phyloP scores from a whole-genome alignment of 2,888 invertebrate species.

The Calameuta filiformis region DNA sequence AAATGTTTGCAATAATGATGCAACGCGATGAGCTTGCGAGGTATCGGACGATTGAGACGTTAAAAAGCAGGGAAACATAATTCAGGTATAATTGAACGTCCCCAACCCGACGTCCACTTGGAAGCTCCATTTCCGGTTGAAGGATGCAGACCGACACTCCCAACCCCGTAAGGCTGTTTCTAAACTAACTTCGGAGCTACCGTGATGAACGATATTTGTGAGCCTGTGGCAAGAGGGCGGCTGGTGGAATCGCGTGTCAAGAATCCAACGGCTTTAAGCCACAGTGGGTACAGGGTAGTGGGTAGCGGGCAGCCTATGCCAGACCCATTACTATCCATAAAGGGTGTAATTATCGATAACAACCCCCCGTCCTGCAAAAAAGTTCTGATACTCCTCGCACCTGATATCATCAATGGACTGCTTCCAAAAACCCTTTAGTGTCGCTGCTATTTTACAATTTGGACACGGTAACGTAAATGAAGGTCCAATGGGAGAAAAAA shows the following conservation, averaged over 20 bases:
- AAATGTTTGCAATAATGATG: no score
- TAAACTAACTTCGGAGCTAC: constrained; percentile 66
- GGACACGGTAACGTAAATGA: constrained; percentile 10
- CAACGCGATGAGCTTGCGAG: neutral
- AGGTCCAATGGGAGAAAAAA: neutral
- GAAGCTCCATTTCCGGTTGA: neutral
- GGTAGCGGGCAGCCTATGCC: constrained; percentile 29
- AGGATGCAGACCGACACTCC: neutral
- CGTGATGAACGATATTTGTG: constrained; percentile 71
- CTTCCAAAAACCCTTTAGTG: neutral
- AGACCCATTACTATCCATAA: constrained; percentile 43
- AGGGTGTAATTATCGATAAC: constrained; percentile 49
- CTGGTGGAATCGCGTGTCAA: constrained; percentile 45
- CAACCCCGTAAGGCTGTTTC: neutral
- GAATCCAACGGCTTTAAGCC: constrained; percentile 13
- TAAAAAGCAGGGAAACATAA: neutral
- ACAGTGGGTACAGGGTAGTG: constrained; percentile 28
- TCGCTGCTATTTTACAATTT: constrained; percentile 26
- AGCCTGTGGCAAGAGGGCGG: constrained; percentile 67
- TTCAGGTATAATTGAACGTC: neutral
- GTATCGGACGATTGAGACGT: neutral
- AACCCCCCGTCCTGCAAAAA: neutral
- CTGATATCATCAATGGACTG: constrained; percentile 11
- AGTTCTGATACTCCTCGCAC: constrained; percentile 15
- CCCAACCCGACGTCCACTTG: neutral